Evolutionary conservation across 2,113 vertebrate species (phyloP), one percentile per base, ranked within the genome.

Genomic region (Gallinago media): DNA sequence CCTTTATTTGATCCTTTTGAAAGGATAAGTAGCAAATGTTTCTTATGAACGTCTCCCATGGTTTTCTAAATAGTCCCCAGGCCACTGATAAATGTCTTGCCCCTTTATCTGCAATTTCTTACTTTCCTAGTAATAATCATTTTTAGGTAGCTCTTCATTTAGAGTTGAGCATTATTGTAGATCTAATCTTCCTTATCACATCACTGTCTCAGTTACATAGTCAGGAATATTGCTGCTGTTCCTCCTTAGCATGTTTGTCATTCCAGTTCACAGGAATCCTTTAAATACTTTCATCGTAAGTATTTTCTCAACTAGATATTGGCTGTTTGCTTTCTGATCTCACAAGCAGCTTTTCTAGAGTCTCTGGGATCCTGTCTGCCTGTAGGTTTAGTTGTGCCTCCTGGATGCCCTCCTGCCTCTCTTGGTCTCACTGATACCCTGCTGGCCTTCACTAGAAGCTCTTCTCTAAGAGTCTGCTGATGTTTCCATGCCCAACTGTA

Each of bases 31-130:
- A 23, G 17, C 15, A 71, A 63, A 32, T 54, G 26, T 66, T 91
- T 89, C 65, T 85, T 88, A 47, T 89, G 70, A 71, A 34, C 8
- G 15, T 20, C 13, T 59, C 19, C 15, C 46, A 1, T 16, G 8
- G 6, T 71, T 94, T 92, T 40, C 16, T 59, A 54, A 66, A 52
- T 49, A 44, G 27, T 31, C 25, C 8, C 26, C 4, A 15, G 52
- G 23, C 56, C 27, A 58, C 26, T 6, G 0, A 5, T 63, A 78
- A 82, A 68, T 36, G 5, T 49, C 27, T 84, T 78, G 20, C 12
- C 23, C 44, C 89, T 96, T 85, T 71, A 52, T 44, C 66, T 92
- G 19, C 7, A 56, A 31, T 47, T 89, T 73, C 66, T 61, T 68
- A 15, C 1, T 75, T 77, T 77, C 22, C 3, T 68, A 68, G 36